phyloP scores from a whole-genome alignment of 2,113 vertebrate genomes.

The Xenopus tropicalis region DNA sequence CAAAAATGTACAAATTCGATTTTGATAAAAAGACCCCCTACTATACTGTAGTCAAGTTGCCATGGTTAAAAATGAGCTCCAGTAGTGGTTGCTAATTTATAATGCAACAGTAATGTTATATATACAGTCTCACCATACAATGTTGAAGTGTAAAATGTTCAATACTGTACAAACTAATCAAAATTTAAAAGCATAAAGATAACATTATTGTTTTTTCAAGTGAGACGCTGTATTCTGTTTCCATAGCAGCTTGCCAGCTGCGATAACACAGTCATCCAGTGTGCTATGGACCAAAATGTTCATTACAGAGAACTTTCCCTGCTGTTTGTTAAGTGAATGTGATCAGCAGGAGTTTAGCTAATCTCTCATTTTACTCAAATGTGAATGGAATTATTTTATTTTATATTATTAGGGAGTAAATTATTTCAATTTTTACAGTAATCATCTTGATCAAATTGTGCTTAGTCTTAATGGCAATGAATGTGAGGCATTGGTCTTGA shows the following conservation, averaged over 20 bases:
- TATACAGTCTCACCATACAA: constrained; percentile 6
- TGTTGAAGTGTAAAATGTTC: constrained; percentile 18
- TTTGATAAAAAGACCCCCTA: too few species aligned
- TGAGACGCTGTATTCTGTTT: constrained; percentile 39
- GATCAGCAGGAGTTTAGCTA: constrained; percentile 39
- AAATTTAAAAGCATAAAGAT: constrained; percentile 43
- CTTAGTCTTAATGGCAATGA: constrained; percentile 29
- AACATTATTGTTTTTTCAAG: constrained; percentile 37
- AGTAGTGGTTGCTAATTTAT: too few species aligned
- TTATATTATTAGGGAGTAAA: constrained; percentile 40
- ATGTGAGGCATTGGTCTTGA: constrained; percentile 8
- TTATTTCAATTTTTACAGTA: constrained; percentile 36
- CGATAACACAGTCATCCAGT: constrained; percentile 35
- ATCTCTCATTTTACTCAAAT: constrained; percentile 27
- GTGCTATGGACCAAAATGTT: constrained; percentile 31
- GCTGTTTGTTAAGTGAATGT: constrained; percentile 44
- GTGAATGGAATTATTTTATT: constrained; percentile 17
- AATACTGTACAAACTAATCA: constrained; percentile 38
- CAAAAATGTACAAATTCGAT: too few species aligned
- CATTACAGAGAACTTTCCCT: constrained; percentile 36
- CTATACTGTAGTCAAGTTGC: too few species aligned
- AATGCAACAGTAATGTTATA: too few species aligned
- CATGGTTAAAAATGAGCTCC: too few species aligned
- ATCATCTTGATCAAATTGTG: constrained; percentile 36
- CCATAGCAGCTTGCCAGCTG: constrained; percentile 37